These are phyloP conservation scores for Troides helena DNA, from an alignment of 2,888 invertebrate genomes.

Conservation along the genomic window DNA sequence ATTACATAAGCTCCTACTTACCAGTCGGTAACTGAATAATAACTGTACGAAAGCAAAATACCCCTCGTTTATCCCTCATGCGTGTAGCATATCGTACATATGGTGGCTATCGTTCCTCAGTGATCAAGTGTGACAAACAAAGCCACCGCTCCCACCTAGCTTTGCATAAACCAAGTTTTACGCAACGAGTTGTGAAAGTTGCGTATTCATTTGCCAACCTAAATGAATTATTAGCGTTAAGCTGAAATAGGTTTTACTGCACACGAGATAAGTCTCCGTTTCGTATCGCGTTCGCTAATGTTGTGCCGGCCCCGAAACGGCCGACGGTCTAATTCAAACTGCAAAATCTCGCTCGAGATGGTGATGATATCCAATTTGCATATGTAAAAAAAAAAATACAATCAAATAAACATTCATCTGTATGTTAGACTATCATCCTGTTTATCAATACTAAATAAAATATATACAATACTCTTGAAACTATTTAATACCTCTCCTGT, in stretches of 20 bases:
- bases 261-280: conserved; percentile 11
- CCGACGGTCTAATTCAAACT: conserved; percentile 16
- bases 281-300: neutral
- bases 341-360: conserved; percentile 15
- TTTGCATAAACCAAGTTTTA: conserved; percentile 29
- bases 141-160: conserved; percentile 18
- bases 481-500: no score
- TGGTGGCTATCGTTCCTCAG: conserved; percentile 13
- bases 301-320: conserved; percentile 21
- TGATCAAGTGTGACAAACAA: conserved; percentile 30
- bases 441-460: neutral
- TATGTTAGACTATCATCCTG: neutral
- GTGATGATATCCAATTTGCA: neutral
- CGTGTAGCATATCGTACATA: conserved; percentile 5
- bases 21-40: conserved; percentile 3
- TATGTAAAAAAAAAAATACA: neutral
- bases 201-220: conserved; percentile 30
- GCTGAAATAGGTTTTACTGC: conserved; percentile 16
- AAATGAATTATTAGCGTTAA: conserved; percentile 26
- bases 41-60: conserved; percentile 5
- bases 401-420: neutral
- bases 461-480: no score
- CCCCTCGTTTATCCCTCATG: conserved; percentile 18
- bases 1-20: neutral
- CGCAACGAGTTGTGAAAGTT: conserved; percentile 30